Evolutionary conservation across 2,888 invertebrate species (phyloP), one percentile per base, ranked within the genome.

Genomic region (Eulithis prunata): DNA sequence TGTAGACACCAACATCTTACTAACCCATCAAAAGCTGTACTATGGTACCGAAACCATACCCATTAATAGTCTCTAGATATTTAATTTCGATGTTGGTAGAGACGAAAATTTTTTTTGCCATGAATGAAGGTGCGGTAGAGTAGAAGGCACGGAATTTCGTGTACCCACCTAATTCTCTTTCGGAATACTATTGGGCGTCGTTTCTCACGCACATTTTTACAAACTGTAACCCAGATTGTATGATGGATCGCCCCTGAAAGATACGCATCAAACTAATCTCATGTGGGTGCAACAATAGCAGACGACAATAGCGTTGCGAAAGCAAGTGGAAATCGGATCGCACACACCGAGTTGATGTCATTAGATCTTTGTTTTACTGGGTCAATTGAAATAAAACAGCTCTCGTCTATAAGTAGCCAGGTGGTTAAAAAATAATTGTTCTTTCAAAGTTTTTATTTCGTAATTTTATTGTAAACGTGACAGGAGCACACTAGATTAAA

Each of bases 281-380:
- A 62, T 58, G 74, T 74, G 73, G 75, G 71, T 71, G 75, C 62
- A 66, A 76, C 73, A 75, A 76, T 75, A 63, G 68, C 66, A 61
- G 61, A 68, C 62, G 64, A 68, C 68, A 68, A 68, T 62, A 54
- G 60, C 7, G 28, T 67, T 68, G 64, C 64, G 58, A 70, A 68
- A 70, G 56, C 38, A 21, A 55, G 57, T 65, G 46, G 54, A 68
- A 66, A 60, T 36, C 32, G 12, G 61, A 53, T 7, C 53, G 21
- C 41, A 55, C 41, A 55, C 14, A 55, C 12, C 13, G 11, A 43
- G 38, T 6, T 14, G 21, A 46, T 38, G 38, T 36, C 49, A 57
- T 21, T 49, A 55, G 5, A 47, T 36, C 36, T n/a, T 12, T 8
- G 53, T 49, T 10, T 49, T 21, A 21, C 10, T 21, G 21, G 41